phyloP scores from a whole-genome alignment of 1,140 invertebrate species.

The Druon quercuslanigerum region DNA sequence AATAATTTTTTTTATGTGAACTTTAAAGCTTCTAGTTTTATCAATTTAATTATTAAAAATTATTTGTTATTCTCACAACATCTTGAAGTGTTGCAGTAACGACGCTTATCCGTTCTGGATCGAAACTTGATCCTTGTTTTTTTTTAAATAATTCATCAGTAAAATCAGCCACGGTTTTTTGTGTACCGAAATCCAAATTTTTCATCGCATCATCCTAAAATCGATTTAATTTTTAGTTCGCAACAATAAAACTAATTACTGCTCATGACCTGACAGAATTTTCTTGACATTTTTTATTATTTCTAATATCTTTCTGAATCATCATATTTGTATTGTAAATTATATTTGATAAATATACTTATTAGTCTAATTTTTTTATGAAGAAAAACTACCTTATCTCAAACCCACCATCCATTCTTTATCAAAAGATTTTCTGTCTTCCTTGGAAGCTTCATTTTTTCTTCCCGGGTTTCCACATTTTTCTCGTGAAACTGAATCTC shows the following conservation, averaged over 20 bases:
- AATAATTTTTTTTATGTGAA: conserved; percentile 9
- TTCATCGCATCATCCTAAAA: background rate
- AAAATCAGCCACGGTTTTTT: background rate
- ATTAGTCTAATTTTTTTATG: background rate
- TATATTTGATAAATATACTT: too few relatives aligned
- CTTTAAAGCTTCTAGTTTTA: too few relatives aligned
- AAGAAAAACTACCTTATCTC: background rate
- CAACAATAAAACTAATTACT: too few relatives aligned
- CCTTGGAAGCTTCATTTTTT: background rate
- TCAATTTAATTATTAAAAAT: background rate
- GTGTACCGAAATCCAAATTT: background rate
- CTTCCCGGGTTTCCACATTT: background rate
- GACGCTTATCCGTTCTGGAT: conserved; percentile 57
- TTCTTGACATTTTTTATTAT: too few relatives aligned
- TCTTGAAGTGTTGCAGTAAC: conserved; percentile 63
- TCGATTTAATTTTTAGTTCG: too few relatives aligned
- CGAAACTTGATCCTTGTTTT: conserved; percentile 6
- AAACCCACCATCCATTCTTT: background rate
- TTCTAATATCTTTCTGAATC: too few relatives aligned
- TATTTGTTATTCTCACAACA: conserved; percentile 55
- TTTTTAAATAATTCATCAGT: background rate
- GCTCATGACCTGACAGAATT: too few relatives aligned
- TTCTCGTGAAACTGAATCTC: background rate
- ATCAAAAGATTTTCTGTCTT: background rate
- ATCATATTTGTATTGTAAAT: too few relatives aligned